Evolutionary conservation across 2,797 vertebrate genomes (phyloP), one percentile per base, ranked within the genome.

Genomic region (Glossophaga mutica): DNA sequence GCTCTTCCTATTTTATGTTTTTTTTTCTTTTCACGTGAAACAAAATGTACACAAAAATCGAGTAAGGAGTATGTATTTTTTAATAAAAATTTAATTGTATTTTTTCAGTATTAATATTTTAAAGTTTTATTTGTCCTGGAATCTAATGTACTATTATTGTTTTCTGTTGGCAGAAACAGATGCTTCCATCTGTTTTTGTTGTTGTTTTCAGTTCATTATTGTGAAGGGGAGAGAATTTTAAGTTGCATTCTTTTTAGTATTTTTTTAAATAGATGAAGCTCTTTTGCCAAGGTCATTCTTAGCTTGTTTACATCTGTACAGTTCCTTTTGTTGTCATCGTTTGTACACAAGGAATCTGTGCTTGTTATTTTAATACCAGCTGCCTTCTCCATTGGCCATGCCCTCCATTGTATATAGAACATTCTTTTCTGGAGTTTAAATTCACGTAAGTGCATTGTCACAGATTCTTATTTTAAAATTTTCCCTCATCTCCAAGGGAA

Each of bases 51-150:
- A 98, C 98, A 98, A 93, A 96, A 70, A 97, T 97, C 96, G 94
- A 98, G 97, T 98, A 98, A 98, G 98, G 97, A 98, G 93, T 98
- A 95, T 98, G 92, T 98, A 97, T 98, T 98, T 98, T 98, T 98
- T 98, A 94, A 98, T 97, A 98, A 96, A 98, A 97, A 91, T 96
- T 97, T 98, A 95, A 98, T 98, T 89, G 52, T 98, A 98, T 98
- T 98, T 98, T 98, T 98, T 98, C 98, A 98, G 88, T 96, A 97
- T 97, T 98, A 97, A 44, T 98, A 97, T 98, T 98, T 98, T 98
- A 71, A 98, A 97, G 95, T 98, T 98, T 97, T 96, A 96, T 98
- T 98, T 98, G 95, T 98, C 97, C 91, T 97, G 71, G 96, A 84
- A 94, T 89, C 76, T 81, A 94, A 95, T 91, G 90, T 79, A 22